Evolutionary conservation across 1,140 invertebrate genomes (phyloP).

Genomic region (Monochamus saltuarius): DNA sequence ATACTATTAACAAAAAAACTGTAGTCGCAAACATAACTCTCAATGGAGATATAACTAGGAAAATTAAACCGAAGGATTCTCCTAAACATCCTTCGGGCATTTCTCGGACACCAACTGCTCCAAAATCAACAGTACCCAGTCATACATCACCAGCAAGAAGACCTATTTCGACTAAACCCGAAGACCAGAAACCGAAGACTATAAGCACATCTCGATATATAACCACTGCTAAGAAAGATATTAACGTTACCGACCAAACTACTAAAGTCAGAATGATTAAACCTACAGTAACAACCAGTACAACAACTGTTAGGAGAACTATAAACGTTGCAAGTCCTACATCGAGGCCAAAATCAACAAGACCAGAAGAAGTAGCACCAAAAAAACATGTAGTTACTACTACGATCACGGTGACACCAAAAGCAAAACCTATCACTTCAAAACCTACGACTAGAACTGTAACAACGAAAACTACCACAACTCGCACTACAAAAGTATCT

Average conservation of each 20-base stretch:
- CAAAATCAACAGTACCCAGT: constrained; percentile 10
- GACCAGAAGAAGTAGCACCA: constrained; percentile 17
- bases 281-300: constrained; percentile 34
- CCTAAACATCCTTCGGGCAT: neutral
- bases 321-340: constrained; percentile 3
- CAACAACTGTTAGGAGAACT: constrained; percentile 11
- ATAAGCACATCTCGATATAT: constrained; percentile 6
- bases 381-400: constrained; percentile 40
- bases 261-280: constrained; percentile 11
- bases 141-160: constrained; percentile 1
- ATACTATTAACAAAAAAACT: constrained; percentile 38
- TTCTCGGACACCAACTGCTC: constrained; percentile 11
- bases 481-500: constrained; percentile 42
- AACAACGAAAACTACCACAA: constrained; percentile 25
- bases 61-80: constrained; percentile 15
- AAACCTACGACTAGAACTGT: neutral
- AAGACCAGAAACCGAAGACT: neutral
- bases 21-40: constrained; percentile 13
- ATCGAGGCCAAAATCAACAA: constrained; percentile 18
- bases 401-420: constrained; percentile 35
- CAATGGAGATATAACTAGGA: constrained; percentile 24
- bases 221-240: constrained; percentile 1
- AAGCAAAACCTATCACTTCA: constrained; percentile 16
- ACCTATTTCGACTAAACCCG: too few relatives aligned
- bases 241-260: constrained; percentile 7